Base-by-base conservation (phyloP, 2,797 vertebrate species). In the Melanotaenia trifasciata region DNA sequence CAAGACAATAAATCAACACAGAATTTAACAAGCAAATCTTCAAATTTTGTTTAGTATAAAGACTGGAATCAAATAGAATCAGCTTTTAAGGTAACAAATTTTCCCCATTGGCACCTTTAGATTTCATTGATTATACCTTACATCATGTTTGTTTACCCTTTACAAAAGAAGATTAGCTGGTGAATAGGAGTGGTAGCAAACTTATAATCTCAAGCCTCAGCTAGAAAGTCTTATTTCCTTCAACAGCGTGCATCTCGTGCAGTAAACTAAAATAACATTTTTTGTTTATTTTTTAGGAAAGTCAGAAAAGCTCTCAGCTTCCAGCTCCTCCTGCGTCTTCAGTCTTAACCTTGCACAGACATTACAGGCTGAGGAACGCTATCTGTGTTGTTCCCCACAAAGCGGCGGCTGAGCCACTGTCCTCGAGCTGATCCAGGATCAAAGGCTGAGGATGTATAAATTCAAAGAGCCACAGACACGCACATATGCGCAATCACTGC, bases 341-440 rank as follows among this genome's bases (percentile, higher is more conserved):
- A 3, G 69, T 57, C 58, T 83, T 56, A 74, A 61, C 70, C 68
- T 71, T 70, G 58, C 33, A 70, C 58, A 69, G 33, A 61, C 2
- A 20, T 69, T 60, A 13, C 57, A 16, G 33, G 43, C 67, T 13
- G 7, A 6, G 50, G 51, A 35, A 64, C 26, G 14, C n/a, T 50
- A 36, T 72, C 70, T 57, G 40, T 7, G 60, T 69, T 75, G 13
- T 63, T 63, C 22, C 67, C 62, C 64, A 67, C 35, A 32, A 45
- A 66, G 61, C n/a, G 12, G 22, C 33, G 72, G 66, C 67, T 79
- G 72, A 89, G 80, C 72, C 61, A 64, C 74, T 70, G 58, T 83
- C 72, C 83, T 84, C 72, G 67, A 85, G 83, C 81, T 87, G 80
- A 80, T 84, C 64, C 65, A 8, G 81, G 80, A 81, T 83, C 73